Percentiles rank a stretch among this genome's conserved stretches.
Evolutionary conservation across 2,797 vertebrate genomes (phyloP).

Genomic region (Acanthis flammea): DNA sequence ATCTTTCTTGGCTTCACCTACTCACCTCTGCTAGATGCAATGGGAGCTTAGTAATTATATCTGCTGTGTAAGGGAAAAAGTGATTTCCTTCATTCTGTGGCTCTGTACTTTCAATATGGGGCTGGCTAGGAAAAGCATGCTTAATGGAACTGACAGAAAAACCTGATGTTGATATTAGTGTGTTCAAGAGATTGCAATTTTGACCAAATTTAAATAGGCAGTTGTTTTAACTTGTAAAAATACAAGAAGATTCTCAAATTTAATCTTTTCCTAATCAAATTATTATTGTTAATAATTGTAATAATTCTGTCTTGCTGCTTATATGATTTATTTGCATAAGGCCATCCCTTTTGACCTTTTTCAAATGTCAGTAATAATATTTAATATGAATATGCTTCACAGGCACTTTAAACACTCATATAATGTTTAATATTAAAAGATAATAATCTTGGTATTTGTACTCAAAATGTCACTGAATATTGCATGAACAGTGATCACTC

Average conservation of each 20-base stretch:
- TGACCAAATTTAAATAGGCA: slow-evolving; percentile 33
- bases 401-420: slow-evolving; percentile 78
- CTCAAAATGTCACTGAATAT: slow-evolving; percentile 79
- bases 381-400: slow-evolving; percentile 79
- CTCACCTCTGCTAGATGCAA: slow-evolving; percentile 11
- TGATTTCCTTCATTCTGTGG: neutral
- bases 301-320: slow-evolving; percentile 73
- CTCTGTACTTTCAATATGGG: neutral
- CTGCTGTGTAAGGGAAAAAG: neutral
- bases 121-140: neutral
- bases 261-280: slow-evolving; percentile 71
- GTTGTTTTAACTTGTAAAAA: slow-evolving; percentile 56
- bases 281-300: slow-evolving; percentile 66
- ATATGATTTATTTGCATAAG: slow-evolving; percentile 61
- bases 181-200: slow-evolving; percentile 30
- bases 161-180: neutral
- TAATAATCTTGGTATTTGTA: slow-evolving; percentile 81
- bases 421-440: slow-evolving; percentile 79
- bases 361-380: slow-evolving; percentile 80
- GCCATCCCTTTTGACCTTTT: slow-evolving; percentile 76
- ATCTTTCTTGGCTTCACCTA: slow-evolving; percentile 43
- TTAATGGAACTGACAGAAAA: neutral
- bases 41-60: slow-evolving; percentile 18
- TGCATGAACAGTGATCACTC: slow-evolving; percentile 62
- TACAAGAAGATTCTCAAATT: slow-evolving; percentile 58